phyloP scores from a whole-genome alignment of 92 coral and sea anemone species.

The Blastomussa wellsi region DNA sequence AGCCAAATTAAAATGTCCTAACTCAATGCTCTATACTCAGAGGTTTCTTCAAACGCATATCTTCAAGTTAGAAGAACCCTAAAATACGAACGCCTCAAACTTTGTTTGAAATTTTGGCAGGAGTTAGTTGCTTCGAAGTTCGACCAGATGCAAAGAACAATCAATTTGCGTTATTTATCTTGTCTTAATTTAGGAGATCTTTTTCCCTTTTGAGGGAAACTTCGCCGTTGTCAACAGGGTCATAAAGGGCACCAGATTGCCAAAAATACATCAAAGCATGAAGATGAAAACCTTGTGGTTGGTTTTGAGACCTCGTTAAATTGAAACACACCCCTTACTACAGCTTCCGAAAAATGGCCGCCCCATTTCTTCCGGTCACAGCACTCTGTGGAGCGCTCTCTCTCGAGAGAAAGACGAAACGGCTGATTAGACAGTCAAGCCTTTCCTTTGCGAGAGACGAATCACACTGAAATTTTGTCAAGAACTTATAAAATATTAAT shows the following conservation, averaged over 20 bases:
- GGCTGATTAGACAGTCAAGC: background rate
- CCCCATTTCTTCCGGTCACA: too few relatives aligned
- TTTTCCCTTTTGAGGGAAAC: background rate
- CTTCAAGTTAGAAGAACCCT: too few relatives aligned
- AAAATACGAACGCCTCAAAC: too few relatives aligned
- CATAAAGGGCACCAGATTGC: background rate
- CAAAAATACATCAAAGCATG: background rate
- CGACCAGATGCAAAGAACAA: background rate
- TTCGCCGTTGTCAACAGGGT: slow-evolving; percentile 10
- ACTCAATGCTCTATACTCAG: too few relatives aligned
- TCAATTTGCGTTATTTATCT: background rate
- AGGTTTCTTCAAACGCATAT: too few relatives aligned
- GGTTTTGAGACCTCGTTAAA: background rate
- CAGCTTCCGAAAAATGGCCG: too few relatives aligned
- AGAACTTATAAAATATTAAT: background rate
- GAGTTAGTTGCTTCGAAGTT: background rate
- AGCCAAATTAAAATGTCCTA: too few relatives aligned
- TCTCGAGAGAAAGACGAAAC: background rate
- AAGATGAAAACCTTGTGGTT: too few relatives aligned
- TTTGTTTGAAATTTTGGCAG: too few relatives aligned
- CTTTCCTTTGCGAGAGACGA: background rate
- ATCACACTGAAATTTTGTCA: background rate
- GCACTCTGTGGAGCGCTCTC: background rate
- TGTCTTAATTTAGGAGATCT: slow-evolving; percentile 1
- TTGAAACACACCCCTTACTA: background rate